Evolutionary conservation across 2,888 invertebrate species (phyloP), one percentile per base, ranked within the genome.

Genomic region (Drosophila kuntzei): DNA sequence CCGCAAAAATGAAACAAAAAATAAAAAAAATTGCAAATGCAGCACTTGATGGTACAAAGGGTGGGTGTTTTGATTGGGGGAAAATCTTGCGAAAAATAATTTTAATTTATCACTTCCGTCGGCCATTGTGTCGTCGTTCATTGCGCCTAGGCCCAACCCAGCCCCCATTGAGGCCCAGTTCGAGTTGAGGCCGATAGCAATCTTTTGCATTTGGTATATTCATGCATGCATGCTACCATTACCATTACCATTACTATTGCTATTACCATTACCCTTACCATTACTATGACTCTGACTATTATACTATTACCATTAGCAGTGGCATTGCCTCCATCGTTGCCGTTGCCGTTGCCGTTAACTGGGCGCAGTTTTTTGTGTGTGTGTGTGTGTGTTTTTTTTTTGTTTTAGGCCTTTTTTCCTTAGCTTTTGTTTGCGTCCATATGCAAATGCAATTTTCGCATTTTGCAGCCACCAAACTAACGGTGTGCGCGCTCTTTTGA

Each of bases 401-500:
- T 60, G 50, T 54, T 62, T 60, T 63, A 44, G 63, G 41, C 44
- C 47, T 32, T 63, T n/a, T 46, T 63, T 54, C 39, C 41, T 63
- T 70, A 71, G 71, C 74, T 76, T 77, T 90, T 84, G 76, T 78
- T 87, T 85, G 80, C 68, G 66, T 69, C 65, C 77, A 78, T 84
- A 87, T 88, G 88, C 87, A 88, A 88, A 89, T 88, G 89, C 84
- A 85, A 79, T 83, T 79, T 86, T 87, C 79, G 80, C 76, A 85
- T 78, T 74, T 75, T 60, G 49, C 75, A 76, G 71, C 70, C 73
- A 79, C 43, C 76, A 74, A 72, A 70, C 88, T 87, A 87, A 89
- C 89, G 89, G 84, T 86, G 86, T 86, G 88, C 86, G 80, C 86
- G 86, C 89, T 87, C 87, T 89, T 89, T 88, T 88, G 88, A 89